Evolutionary conservation across 1,140 invertebrate genomes (phyloP), one percentile per base, ranked within the genome.

Genomic region (Dendroctonus ponderosae): DNA sequence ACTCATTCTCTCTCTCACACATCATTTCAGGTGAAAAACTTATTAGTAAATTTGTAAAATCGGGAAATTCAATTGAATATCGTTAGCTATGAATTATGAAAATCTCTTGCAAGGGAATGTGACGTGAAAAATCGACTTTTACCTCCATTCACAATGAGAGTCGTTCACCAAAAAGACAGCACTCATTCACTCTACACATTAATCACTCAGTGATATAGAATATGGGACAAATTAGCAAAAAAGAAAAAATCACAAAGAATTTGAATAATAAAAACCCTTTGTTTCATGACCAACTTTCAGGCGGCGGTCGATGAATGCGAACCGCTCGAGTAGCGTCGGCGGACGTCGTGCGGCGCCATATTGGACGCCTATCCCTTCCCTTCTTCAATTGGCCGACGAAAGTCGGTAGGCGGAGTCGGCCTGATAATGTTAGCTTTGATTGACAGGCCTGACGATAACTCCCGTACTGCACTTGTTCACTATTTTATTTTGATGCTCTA

Each of bases 311-410:
- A 66, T 66, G 64, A 66, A 66, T 66, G 64, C 56, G 12, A 26
- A 59, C 5, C 40, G 64, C 39, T 66, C 62, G 62, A 39, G 53
- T 40, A 26, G 48, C 62, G 62, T 65, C 64, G 64, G 56, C 58
- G 42, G 66, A 53, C 71, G 71, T 69, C 71, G 69, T 68, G 14
- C 66, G 71, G 63, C 74, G 74, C 74, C 74, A 76, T 76, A 69
- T 76, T 76, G 74, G 70, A 70, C 69, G 60, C 65, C 26, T 65
- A 48, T 71, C 72, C 71, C 72, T 72, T 69, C 71, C 70, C 60
- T 59, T 67, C 39, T 48, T 46, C 68, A 59, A 66, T 70, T 70
- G 74, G 71, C 70, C 67, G 70, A 48, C 60, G 69, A 71, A 49
- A 69, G 70, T 67, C 12, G 39, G 68, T 66, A 57, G 75, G 75